Evolutionary conservation across 2,888 invertebrate species (phyloP).

Genomic region (Alviniconcha strummeri): DNA sequence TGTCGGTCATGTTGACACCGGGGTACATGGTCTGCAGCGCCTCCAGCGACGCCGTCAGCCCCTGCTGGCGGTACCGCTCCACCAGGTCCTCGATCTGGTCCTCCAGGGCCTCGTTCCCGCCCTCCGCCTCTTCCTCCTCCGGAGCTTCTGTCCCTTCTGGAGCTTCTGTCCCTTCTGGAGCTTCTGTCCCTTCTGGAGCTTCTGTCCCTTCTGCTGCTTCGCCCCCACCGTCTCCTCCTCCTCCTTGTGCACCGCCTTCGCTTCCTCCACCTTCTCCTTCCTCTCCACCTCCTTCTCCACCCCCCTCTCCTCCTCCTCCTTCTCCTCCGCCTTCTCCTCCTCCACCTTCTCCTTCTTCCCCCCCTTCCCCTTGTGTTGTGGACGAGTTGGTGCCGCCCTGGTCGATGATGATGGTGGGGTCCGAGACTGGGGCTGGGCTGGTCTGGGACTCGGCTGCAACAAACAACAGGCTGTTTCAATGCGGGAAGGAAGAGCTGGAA

Average conservation of each 20-base stretch:
- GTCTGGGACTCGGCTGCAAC: neutral
- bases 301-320: neutral
- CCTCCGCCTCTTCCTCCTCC: conserved; percentile 24
- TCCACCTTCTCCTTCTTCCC: neutral
- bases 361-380: neutral
- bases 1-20: conserved; percentile 35
- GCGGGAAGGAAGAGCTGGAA: no score
- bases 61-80: conserved; percentile 25
- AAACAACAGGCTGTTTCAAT: neutral
- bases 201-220: neutral
- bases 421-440: neutral
- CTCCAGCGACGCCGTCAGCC: conserved; percentile 25
- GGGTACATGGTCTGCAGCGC: conserved; percentile 38
- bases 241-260: no score
- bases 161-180: neutral
- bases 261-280: neutral
- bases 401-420: neutral
- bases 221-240: neutral
- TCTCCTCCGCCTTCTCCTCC: neutral
- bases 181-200: neutral
- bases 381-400: neutral
- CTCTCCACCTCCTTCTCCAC: neutral
- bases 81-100: conserved; percentile 30
- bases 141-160: neutral
- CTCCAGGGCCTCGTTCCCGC: conserved; percentile 28